Conservation (phyloP, 2,888 invertebrate species). For the Cepaea hortensis region DNA sequence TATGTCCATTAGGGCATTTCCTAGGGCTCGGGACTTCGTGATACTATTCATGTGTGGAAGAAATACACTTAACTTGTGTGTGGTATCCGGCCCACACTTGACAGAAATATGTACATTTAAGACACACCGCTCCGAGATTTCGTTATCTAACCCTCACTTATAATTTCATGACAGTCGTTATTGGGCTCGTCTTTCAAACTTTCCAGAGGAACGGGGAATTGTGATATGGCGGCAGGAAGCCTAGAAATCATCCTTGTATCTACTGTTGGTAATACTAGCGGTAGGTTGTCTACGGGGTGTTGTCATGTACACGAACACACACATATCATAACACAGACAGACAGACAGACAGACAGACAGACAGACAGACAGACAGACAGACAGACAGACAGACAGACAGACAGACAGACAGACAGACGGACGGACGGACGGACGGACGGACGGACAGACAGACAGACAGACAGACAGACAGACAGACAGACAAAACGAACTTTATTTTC, state of each 20-base stretch:
- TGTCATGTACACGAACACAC: background rate
- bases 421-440: background rate
- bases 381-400: background rate
- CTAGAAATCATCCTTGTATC: too few species aligned
- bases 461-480: background rate
- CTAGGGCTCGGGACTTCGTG: too few species aligned
- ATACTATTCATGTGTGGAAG: background rate
- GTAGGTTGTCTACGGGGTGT: too few species aligned
- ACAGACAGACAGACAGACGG: constrained; percentile 7
- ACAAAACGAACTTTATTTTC: too few species aligned
- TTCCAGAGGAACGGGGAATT: background rate
- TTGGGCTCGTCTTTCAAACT: background rate
- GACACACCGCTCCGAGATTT: background rate
- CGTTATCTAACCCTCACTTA: background rate
- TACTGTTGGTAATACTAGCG: too few species aligned
- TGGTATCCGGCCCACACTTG: too few species aligned
- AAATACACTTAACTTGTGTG: background rate
- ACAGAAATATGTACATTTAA: too few species aligned
- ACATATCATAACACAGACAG: background rate
- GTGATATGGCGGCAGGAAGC: too few species aligned
- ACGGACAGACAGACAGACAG: background rate
- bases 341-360: background rate
- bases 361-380: background rate
- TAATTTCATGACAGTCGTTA: background rate
- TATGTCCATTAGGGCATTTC: too few species aligned